Conservation (phyloP, 2,113 vertebrate genomes). For the Phalacrocorax carbo region DNA sequence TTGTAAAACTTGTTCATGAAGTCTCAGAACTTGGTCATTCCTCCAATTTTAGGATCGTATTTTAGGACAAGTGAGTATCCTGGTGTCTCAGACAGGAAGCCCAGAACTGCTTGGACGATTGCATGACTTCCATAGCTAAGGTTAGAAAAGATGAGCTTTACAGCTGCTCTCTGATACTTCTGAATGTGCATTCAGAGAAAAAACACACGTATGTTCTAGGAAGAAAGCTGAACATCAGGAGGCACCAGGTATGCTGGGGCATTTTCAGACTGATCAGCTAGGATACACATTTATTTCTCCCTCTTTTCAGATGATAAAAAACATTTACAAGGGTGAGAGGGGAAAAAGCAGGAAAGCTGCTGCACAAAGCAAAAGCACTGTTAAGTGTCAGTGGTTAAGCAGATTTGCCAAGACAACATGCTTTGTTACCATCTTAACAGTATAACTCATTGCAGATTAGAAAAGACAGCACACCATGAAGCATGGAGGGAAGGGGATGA, state of each 20-base stretch:
- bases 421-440: not conserved
- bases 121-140: not conserved
- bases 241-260: not conserved
- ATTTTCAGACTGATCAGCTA: not conserved
- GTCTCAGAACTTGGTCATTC: not conserved
- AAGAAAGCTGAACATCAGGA: not conserved
- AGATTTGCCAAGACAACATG: not conserved
- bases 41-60: not conserved
- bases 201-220: accelerated
- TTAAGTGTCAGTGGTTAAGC: not conserved
- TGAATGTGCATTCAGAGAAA: not conserved
- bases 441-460: not conserved
- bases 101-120: not conserved
- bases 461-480: not conserved
- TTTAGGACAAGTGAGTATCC: not conserved
- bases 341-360: not conserved
- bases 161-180: not conserved
- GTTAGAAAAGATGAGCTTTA: not conserved
- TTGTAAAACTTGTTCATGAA: not conserved
- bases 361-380: not conserved
- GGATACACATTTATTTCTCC: not conserved
- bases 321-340: not conserved
- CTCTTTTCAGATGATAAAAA: not conserved
- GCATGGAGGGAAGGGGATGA: not conserved
- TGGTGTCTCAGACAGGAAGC: not conserved